A percentile compares a stretch with the other conserved stretches of the same genome.
Evolutionary conservation across 2,113 vertebrate species (phyloP).

Genomic region (Carassius auratus): DNA sequence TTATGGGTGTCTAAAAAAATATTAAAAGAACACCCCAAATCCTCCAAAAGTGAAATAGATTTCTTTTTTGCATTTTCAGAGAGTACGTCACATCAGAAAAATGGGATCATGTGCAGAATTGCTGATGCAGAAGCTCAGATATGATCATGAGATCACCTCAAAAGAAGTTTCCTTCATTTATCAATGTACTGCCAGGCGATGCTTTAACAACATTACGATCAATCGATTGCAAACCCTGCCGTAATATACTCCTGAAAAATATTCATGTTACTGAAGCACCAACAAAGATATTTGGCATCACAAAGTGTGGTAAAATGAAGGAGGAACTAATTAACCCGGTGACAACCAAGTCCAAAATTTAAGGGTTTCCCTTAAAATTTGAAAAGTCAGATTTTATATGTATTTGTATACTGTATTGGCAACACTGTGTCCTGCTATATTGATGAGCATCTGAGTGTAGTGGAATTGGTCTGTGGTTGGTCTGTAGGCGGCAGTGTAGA

Average conservation of each 20-base stretch:
- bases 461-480: slow-evolving; percentile 34
- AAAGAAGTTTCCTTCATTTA: not conserved
- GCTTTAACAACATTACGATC: not conserved
- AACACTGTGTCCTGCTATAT: not conserved
- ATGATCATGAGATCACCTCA: not conserved
- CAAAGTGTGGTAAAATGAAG: not conserved
- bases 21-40: not conserved
- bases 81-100: not conserved
- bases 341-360: not conserved
- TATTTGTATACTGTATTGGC: not conserved
- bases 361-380: not conserved
- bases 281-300: slow-evolving; percentile 39
- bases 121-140: not conserved
- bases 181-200: not conserved
- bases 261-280: slow-evolving; percentile 20
- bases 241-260: not conserved
- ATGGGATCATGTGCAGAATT: not conserved
- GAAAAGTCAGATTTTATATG: slow-evolving; percentile 3
- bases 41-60: not conserved
- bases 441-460: not conserved
- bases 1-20: not conserved
- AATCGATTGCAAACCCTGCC: not conserved
- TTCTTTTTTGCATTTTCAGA: not conserved
- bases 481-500: slow-evolving; percentile 39
- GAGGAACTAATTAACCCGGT: not conserved